These are phyloP conservation scores for Eurystomus gularis DNA, from an alignment of 2,113 vertebrate genomes.

Conservation along the genomic window DNA sequence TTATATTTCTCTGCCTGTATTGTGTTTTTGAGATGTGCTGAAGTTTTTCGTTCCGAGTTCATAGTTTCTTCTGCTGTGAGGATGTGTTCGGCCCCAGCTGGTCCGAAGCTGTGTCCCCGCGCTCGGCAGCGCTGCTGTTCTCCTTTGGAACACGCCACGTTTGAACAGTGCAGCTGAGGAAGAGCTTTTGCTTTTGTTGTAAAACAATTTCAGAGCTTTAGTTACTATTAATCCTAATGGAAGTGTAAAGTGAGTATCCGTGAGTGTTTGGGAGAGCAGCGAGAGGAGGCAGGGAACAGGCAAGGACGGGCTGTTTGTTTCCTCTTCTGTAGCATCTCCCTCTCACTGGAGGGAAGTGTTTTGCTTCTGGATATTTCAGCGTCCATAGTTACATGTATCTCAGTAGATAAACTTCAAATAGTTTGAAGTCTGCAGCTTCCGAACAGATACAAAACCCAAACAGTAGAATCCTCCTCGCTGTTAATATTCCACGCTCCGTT, in stretches of 20 bases:
- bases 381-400: not conserved
- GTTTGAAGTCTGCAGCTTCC: not conserved
- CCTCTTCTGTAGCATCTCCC: not conserved
- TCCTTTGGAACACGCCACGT: not conserved
- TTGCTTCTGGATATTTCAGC: not conserved
- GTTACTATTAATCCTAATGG: not conserved
- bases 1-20: not conserved
- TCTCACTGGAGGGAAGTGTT: not conserved
- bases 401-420: not conserved
- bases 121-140: not conserved
- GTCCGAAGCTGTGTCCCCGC: not conserved
- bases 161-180: not conserved
- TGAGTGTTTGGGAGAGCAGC: not conserved
- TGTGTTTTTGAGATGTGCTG: not conserved
- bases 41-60: not conserved
- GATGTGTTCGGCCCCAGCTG: not conserved
- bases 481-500: not conserved
- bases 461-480: not conserved
- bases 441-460: not conserved
- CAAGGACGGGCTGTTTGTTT: accelerated
- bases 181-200: not conserved
- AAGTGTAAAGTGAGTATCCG: accelerated
- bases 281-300: not conserved
- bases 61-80: not conserved
- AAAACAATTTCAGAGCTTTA: not conserved